Evolutionary conservation across 92 coral and sea anemone genomes (phyloP).

Genomic region (Pocillopora grandis): DNA sequence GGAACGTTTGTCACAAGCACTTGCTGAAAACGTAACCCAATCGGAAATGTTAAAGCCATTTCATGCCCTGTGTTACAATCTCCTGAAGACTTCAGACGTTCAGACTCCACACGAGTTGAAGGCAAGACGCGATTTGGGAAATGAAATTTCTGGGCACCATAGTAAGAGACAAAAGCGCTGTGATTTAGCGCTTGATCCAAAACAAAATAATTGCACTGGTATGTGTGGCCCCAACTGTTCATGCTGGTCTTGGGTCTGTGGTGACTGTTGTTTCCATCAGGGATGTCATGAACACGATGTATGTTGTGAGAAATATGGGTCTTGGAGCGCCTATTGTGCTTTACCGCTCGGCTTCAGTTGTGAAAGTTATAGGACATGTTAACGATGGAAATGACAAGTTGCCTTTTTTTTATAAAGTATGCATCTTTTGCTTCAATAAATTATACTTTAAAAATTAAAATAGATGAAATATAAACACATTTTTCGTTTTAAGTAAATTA

Average conservation of each 20-base stretch:
- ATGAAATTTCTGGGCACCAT: background rate
- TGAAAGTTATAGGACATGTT: background rate
- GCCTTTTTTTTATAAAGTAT: too few relatives aligned
- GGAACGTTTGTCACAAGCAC: constrained; percentile 2
- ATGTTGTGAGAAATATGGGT: background rate
- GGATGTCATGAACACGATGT: constrained; percentile 35
- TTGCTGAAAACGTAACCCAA: background rate
- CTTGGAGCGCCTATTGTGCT: background rate
- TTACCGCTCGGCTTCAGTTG: constrained; percentile 5
- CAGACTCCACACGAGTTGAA: constrained; percentile 8
- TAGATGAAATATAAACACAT: too few relatives aligned
- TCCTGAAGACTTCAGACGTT: constrained; percentile 6
- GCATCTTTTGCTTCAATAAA: too few relatives aligned
- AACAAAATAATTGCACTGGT: constrained; percentile 1
- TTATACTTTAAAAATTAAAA: too few relatives aligned
- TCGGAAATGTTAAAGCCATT: constrained; percentile 16
- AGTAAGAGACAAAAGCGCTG: constrained; percentile 4
- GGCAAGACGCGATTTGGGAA: background rate
- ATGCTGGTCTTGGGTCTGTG: constrained; percentile 39
- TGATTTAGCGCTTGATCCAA: background rate
- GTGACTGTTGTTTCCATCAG: constrained; percentile 25
- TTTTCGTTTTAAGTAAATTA: too few relatives aligned
- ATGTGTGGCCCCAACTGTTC: constrained; percentile 32
- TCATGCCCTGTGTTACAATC: constrained; percentile 14
- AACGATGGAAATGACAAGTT: background rate